Conservation (phyloP, 2,113 vertebrate genomes). For the Chaetops frenatus region DNA sequence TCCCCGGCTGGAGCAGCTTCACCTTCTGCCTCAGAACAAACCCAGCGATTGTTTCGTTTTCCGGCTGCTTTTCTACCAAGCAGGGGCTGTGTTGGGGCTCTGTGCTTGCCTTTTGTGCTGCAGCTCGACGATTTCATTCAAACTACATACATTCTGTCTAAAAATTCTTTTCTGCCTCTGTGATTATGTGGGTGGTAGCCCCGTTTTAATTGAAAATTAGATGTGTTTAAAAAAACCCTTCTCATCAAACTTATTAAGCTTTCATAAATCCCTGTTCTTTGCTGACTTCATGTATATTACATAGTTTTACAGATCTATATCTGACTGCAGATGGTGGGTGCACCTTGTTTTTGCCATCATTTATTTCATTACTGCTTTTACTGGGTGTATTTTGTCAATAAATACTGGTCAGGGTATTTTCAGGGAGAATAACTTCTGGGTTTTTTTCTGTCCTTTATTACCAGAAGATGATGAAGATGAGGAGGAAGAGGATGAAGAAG, state of each 20-base stretch:
- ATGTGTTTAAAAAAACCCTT: neutral
- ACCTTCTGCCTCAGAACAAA: constrained; percentile 75
- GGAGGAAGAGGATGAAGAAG: constrained; percentile 89
- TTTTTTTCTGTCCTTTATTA: neutral
- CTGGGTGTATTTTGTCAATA: neutral
- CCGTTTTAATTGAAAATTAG: neutral
- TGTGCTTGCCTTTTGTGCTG: constrained; percentile 10
- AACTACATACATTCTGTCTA: neutral
- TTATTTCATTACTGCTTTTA: neutral
- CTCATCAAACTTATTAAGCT: neutral
- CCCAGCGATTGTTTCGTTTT: constrained; percentile 76
- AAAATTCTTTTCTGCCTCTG: neutral
- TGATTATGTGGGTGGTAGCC: neutral
- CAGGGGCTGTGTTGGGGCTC: constrained; percentile 49
- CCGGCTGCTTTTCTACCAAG: constrained; percentile 58
- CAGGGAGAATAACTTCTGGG: neutral
- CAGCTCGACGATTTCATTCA: neutral
- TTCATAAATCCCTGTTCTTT: neutral
- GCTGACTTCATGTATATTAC: neutral
- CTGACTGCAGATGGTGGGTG: neutral
- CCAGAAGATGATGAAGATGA: constrained; percentile 82
- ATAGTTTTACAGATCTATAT: neutral
- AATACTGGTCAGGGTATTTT: neutral
- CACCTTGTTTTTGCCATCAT: neutral
- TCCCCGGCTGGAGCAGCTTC: constrained; percentile 78